Conservation (phyloP, 2,113 vertebrate species). For the Elaphurus davidianus region DNA sequence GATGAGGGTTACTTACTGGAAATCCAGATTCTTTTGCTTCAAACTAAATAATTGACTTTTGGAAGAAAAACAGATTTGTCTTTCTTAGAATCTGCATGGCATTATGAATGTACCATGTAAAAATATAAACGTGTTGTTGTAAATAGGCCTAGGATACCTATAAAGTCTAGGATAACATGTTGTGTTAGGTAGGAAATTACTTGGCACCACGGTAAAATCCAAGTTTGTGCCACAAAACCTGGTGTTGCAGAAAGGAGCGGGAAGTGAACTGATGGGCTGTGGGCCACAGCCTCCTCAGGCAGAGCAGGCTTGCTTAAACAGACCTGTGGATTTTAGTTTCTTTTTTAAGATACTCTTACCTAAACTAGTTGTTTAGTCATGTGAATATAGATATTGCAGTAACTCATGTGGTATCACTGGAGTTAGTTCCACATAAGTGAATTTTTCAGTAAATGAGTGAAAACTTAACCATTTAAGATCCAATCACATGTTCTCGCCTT, state of each 20-base stretch:
- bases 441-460: background rate
- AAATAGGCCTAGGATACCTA: background rate
- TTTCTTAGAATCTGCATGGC: background rate
- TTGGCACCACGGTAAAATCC: background rate
- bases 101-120: background rate
- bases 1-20: background rate
- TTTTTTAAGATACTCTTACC: background rate
- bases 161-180: background rate
- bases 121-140: background rate
- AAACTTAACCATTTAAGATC: background rate
- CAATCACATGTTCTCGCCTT: background rate
- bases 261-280: background rate
- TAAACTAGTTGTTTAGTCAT: background rate
- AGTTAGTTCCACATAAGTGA: background rate
- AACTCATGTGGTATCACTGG: background rate
- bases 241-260: background rate
- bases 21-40: background rate
- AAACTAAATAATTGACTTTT: background rate
- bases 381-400: background rate
- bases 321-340: background rate
- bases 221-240: background rate
- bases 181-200: background rate
- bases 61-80: background rate
- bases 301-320: background rate
- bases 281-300: background rate